These are phyloP conservation scores for Sarcophaga rosellei DNA, from an alignment of 2,888 invertebrate species.

Conservation along the genomic window DNA sequence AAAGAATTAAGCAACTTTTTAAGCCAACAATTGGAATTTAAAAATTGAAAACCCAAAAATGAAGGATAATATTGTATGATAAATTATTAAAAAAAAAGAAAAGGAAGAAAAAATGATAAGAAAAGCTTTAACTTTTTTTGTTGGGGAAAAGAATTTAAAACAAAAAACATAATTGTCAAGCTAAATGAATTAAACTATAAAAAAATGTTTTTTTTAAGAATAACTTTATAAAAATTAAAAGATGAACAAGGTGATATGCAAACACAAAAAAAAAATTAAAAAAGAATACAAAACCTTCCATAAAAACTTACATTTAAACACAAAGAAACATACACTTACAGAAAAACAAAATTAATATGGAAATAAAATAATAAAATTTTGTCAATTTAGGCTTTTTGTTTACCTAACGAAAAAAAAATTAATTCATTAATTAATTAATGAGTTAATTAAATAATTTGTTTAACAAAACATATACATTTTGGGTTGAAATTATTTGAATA, in stretches of 20 bases:
- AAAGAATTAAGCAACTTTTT: conserved; percentile 51
- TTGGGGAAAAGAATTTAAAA: conserved; percentile 52
- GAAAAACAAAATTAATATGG: conserved; percentile 6
- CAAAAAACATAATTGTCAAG: conserved; percentile 41
- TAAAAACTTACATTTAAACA: conserved; percentile 41
- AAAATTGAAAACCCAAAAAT: conserved; percentile 48
- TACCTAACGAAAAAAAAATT: too few species aligned
- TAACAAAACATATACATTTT: too few species aligned
- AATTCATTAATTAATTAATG: too few species aligned
- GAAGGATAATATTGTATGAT: conserved; percentile 53
- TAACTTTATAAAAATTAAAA: conserved; percentile 39
- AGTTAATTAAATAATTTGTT: too few species aligned
- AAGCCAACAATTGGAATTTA: conserved; percentile 25
- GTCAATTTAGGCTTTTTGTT: conserved; percentile 39
- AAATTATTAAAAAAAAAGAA: conserved; percentile 31
- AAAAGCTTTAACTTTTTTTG: conserved; percentile 66
- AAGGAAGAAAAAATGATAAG: conserved; percentile 44
- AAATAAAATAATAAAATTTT: conserved; percentile 31
- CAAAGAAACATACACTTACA: conserved; percentile 31
- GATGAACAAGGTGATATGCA: conserved; percentile 65
- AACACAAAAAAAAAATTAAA: neutral
- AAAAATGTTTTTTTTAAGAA: conserved; percentile 36
- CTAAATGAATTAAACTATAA: conserved; percentile 53
- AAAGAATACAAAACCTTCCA: conserved; percentile 60
- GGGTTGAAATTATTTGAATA: neutral